These are phyloP conservation scores for Halcyon leucocephala DNA, from an alignment of 2,797 vertebrate genomes.

Conservation along the genomic window DNA sequence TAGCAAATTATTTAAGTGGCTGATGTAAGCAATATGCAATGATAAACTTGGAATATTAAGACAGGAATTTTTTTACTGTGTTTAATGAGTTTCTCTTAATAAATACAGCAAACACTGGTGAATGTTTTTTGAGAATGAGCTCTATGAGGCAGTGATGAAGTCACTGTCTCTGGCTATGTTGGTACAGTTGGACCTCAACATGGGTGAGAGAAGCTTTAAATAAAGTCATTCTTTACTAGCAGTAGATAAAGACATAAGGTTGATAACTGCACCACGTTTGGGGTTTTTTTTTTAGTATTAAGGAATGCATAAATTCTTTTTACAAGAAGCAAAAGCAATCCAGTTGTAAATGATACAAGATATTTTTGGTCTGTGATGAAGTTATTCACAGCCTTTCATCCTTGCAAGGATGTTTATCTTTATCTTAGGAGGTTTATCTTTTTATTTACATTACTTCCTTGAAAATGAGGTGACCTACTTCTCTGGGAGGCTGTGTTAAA, in stretches of 20 bases:
- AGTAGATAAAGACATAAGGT: not conserved
- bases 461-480: constrained; percentile 40
- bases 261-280: not conserved
- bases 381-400: not conserved
- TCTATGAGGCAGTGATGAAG: not conserved
- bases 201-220: not conserved
- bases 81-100: not conserved
- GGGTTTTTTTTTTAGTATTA: not conserved
- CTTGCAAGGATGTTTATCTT: not conserved
- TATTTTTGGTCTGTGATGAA: not conserved
- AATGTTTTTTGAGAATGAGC: not conserved
- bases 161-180: not conserved
- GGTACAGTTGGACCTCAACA: not conserved
- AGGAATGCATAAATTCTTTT: not conserved
- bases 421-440: not conserved
- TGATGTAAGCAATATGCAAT: not conserved
- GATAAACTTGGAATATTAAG: not conserved
- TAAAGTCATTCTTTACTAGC: not conserved
- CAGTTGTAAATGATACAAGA: not conserved
- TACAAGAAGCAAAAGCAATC: not conserved
- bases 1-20: not conserved
- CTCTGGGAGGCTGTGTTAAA: not conserved
- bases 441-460: not conserved
- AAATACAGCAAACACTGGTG: not conserved
- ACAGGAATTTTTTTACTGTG: not conserved